These are phyloP conservation scores for Ictalurus furcatus DNA, from an alignment of 2,113 vertebrate genomes.

Conservation along the genomic window DNA sequence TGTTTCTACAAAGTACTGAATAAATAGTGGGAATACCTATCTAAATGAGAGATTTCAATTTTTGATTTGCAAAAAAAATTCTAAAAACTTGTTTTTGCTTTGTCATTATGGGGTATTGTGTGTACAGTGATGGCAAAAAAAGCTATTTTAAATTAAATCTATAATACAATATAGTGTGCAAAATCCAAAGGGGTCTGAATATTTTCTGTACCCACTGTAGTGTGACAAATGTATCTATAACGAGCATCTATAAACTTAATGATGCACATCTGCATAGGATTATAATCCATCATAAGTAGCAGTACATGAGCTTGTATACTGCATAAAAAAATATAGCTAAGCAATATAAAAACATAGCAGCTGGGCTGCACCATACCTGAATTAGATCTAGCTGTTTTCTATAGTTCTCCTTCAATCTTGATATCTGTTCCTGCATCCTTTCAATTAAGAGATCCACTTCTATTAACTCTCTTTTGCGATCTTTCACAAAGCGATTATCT, in stretches of 20 bases:
- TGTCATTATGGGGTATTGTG: neutral
- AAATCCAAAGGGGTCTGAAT: neutral
- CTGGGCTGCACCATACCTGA: constrained; percentile 69
- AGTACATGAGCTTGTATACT: no score
- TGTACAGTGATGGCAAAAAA: neutral
- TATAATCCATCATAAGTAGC: neutral
- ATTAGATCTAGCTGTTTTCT: constrained; percentile 73
- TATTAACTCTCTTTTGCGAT: constrained; percentile 77
- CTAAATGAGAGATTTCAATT: neutral
- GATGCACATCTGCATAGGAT: neutral
- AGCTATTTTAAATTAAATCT: neutral
- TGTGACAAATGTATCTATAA: no score
- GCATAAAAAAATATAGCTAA: no score
- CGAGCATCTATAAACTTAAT: neutral
- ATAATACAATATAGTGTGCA: neutral
- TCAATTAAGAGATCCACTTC: constrained; percentile 80
- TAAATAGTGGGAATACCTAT: neutral
- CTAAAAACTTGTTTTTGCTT: neutral
- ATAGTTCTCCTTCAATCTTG: constrained; percentile 70
- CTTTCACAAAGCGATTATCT: constrained; percentile 80
- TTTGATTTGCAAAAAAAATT: neutral
- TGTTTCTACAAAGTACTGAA: neutral
- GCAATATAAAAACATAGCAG: neutral
- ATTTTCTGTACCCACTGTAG: neutral
- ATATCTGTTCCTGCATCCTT: constrained; percentile 83